Conservation (phyloP, 2,797 vertebrate species). For the Triplophysa bombifrons region DNA sequence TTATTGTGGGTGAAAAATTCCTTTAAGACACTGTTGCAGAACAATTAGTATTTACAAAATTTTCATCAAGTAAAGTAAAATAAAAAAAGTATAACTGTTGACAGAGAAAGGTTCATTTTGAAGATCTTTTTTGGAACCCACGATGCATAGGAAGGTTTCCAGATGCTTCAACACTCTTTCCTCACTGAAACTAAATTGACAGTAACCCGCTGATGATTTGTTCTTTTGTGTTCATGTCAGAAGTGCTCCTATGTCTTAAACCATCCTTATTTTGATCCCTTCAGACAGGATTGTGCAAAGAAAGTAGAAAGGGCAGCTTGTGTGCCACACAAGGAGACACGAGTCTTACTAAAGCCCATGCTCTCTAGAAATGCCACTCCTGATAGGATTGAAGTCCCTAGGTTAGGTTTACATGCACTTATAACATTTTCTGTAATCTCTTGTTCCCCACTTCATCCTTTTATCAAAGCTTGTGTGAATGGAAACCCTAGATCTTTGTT, state of each 20-base stretch:
- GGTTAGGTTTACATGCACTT: slow-evolving; percentile 67
- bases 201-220: slow-evolving; percentile 25
- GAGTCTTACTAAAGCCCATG: slow-evolving; percentile 50
- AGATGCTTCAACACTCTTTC: background rate
- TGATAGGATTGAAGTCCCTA: slow-evolving; percentile 71
- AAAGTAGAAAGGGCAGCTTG: slow-evolving; percentile 59
- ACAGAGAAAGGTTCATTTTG: no score
- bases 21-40: no score
- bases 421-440: slow-evolving; percentile 57
- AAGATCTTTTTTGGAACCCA: no score
- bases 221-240: slow-evolving; percentile 44
- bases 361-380: slow-evolving; percentile 73
- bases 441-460: slow-evolving; percentile 34
- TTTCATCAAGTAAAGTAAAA: no score
- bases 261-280: slow-evolving; percentile 63
- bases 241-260: slow-evolving; percentile 57
- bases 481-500: background rate
- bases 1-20: no score
- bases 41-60: no score
- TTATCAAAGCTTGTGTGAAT: slow-evolving; percentile 14
- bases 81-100: no score
- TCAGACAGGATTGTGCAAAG: slow-evolving; percentile 63
- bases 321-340: slow-evolving; percentile 49
- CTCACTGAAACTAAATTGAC: slow-evolving; percentile 44
- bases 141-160: no score